Evolutionary conservation across 2,888 invertebrate genomes (phyloP), one percentile per base, ranked within the genome.

Genomic region (Brenthis ino): DNA sequence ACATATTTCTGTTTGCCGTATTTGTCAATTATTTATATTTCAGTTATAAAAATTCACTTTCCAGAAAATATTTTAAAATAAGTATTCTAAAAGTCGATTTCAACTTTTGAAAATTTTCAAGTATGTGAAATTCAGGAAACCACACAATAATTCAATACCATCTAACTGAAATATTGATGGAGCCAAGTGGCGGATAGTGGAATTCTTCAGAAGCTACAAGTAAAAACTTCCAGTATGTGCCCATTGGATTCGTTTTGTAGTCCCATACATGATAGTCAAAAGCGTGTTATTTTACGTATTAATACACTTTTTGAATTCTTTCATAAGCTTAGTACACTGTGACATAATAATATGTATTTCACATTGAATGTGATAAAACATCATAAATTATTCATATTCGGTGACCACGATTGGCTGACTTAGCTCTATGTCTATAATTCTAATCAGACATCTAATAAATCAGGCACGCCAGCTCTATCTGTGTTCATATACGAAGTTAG

Each of bases 281-380:
- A 43, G 37, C 11, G 37, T 43, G 3, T 24, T 1, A 24, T 3
- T 43, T 24, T 47, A 5, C 72, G 28, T 0, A 5, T 28, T 74
- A 75, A 67, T 76, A 77, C 79, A 76, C 77, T 83, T 83, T 86
- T 86, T 81, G 80, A 87, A 85, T 73, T 76, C 72, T 74, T 72
- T 76, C 74, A 71, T 71, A 65, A 72, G 80, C 77, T 79, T 78
- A 73, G 73, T 64, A 69, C 65, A 74, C 73, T 66, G 65, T 69
- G 67, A 72, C 51, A 63, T 58, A n/a, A n/a, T n/a, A n/a, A n/a
- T n/a, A 28, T 28, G 28, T 28, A 20, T 60, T 69, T 69, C 72
- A 74, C 74, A 70, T 74, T 74, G 71, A 70, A 70, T 60, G 60
- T 72, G 76, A 79, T 78, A 77, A 75, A 72, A 73, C 63, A 70